Conservation (phyloP, 2,797 vertebrate species). For the Glyptemys insculpta region DNA sequence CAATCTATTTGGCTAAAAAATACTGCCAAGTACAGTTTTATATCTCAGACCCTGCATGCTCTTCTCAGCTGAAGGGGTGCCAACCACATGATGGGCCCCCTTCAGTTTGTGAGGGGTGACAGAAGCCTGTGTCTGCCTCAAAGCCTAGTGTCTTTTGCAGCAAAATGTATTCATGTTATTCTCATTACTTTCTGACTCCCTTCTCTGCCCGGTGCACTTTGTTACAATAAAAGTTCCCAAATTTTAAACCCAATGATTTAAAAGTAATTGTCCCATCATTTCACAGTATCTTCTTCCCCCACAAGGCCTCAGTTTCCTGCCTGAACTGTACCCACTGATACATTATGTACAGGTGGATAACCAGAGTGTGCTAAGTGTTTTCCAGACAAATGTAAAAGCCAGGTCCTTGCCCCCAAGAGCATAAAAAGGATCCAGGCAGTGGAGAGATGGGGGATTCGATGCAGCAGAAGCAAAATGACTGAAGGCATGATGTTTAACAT, state of each 20-base stretch:
- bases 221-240: neutral
- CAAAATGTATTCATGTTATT: neutral
- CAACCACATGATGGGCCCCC: neutral
- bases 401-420: neutral
- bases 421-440: neutral
- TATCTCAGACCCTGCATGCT: slow-evolving; percentile 21
- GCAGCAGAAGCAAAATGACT: neutral
- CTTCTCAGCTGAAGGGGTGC: neutral
- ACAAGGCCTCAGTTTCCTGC: neutral
- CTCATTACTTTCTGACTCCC: neutral
- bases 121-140: neutral
- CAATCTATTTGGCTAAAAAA: slow-evolving; percentile 54
- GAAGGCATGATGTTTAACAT: neutral
- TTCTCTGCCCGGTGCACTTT: neutral
- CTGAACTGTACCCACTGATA: neutral
- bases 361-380: neutral
- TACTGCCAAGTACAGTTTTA: slow-evolving; percentile 42
- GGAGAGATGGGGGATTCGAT: neutral
- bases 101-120: slow-evolving; percentile 5
- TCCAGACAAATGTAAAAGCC: neutral
- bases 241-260: neutral
- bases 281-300: neutral
- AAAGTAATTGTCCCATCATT: neutral
- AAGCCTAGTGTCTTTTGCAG: neutral
- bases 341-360: neutral